Conservation (phyloP, 2,113 vertebrate genomes). For the Coreoperca whiteheadi region DNA sequence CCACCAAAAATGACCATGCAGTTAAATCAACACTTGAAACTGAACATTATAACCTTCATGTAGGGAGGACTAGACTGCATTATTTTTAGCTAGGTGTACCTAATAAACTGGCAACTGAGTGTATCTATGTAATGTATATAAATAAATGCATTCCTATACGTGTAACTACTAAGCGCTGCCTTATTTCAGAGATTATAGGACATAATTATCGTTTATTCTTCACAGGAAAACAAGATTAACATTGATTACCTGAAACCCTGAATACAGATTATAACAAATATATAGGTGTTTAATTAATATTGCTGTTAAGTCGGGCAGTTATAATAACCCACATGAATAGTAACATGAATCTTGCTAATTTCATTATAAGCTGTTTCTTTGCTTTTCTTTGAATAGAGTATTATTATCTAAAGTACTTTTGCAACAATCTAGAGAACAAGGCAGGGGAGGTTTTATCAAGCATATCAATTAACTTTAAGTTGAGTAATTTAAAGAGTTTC, state of each 20-base stretch:
- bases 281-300: neutral
- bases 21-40: too few relatives aligned
- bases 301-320: neutral
- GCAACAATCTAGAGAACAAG: neutral
- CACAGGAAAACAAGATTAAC: conserved; percentile 8
- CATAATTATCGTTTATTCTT: conserved; percentile 1
- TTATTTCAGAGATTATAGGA: conserved; percentile 9
- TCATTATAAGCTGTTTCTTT: neutral
- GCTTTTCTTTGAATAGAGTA: neutral
- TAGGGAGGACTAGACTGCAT: too few relatives aligned
- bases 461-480: too few relatives aligned
- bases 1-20: too few relatives aligned
- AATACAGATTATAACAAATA: conserved; percentile 1
- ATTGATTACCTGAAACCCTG: neutral
- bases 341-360: neutral
- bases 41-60: neutral
- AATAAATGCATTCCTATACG: neutral
- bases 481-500: too few relatives aligned
- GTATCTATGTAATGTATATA: neutral
- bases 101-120: neutral
- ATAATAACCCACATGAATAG: neutral
- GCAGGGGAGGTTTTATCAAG: neutral
- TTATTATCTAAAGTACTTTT: neutral
- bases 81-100: neutral
- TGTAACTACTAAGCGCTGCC: neutral